Conservation (phyloP, 2,888 invertebrate genomes). For the Heterodera filipjevi region DNA sequence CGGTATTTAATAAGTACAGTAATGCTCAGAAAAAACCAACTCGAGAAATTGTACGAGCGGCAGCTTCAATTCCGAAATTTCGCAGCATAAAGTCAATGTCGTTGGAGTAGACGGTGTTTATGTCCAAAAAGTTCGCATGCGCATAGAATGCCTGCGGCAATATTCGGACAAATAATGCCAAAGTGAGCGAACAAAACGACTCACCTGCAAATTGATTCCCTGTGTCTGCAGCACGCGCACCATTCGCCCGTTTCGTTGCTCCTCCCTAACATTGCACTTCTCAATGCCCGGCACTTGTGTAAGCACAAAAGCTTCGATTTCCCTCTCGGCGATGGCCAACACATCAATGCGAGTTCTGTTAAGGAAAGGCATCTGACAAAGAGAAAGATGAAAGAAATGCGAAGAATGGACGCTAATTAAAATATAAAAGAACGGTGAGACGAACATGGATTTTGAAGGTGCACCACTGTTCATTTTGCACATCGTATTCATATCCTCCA, state of each 20-base stretch:
- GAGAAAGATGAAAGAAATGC: neutral
- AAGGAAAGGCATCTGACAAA: conserved; percentile 69
- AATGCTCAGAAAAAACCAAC: conserved; percentile 65
- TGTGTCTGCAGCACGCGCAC: conserved; percentile 81
- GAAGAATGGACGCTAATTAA: neutral
- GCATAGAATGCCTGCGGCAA: conserved; percentile 79
- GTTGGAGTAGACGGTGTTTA: conserved; percentile 76
- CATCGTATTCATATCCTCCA: conserved; percentile 78
- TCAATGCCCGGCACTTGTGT: conserved; percentile 80
- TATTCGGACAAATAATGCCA: neutral
- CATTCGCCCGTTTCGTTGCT: conserved; percentile 65
- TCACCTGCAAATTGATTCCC: conserved; percentile 81
- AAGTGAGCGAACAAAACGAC: neutral
- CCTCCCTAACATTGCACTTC: conserved; percentile 79
- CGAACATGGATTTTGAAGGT: conserved; percentile 74
- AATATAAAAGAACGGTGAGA: neutral
- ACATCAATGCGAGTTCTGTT: conserved; percentile 76
- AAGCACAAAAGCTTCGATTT: conserved; percentile 71
- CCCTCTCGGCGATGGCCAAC: conserved; percentile 75
- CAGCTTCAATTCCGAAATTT: conserved; percentile 92
- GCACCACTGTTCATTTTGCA: conserved; percentile 80
- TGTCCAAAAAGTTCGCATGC: conserved; percentile 77
- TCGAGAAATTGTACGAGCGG: conserved; percentile 83
- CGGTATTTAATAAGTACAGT: too few species aligned
- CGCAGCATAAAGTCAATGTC: conserved; percentile 87